Conservation (phyloP, 2,888 invertebrate genomes). For the Galeruca laticollis region DNA sequence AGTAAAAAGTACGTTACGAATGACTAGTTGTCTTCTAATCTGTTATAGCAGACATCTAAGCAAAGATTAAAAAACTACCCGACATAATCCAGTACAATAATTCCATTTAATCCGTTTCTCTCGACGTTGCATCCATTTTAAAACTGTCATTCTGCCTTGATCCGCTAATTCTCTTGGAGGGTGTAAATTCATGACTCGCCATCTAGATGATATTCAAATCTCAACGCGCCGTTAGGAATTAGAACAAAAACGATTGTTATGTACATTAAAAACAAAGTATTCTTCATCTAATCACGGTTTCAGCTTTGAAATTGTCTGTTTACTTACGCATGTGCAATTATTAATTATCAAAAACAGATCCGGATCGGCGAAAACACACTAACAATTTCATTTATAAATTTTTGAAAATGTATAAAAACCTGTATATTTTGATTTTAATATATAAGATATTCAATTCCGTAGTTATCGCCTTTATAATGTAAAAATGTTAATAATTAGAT, state of each 20-base stretch:
- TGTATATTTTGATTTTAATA: too few relatives aligned
- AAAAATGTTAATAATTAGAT: too few relatives aligned
- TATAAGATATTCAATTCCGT: too few relatives aligned
- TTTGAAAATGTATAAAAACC: too few relatives aligned
- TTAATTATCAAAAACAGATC: neutral
- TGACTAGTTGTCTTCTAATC: conserved; percentile 3
- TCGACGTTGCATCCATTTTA: conserved; percentile 48
- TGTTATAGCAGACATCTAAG: conserved; percentile 9
- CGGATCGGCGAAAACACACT: neutral
- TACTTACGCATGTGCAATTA: conserved; percentile 10
- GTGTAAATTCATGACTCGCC: conserved; percentile 35
- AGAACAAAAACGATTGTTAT: conserved; percentile 23
- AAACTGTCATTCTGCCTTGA: conserved; percentile 52
- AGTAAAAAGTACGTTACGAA: neutral
- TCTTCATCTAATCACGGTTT: conserved; percentile 16
- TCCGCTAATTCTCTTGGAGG: conserved; percentile 49
- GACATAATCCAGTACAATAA: conserved; percentile 25
- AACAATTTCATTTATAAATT: too few relatives aligned
- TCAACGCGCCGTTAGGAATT: conserved; percentile 24
- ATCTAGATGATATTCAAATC: conserved; percentile 31
- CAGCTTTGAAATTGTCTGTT: conserved; percentile 2
- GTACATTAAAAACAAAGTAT: conserved; percentile 19
- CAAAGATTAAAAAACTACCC: conserved; percentile 19
- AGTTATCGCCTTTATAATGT: too few relatives aligned
- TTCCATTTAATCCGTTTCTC: conserved; percentile 46